Evolutionary conservation across 2,888 invertebrate species (phyloP), one percentile per base, ranked within the genome.

Genomic region (Serripes groenlandicus): DNA sequence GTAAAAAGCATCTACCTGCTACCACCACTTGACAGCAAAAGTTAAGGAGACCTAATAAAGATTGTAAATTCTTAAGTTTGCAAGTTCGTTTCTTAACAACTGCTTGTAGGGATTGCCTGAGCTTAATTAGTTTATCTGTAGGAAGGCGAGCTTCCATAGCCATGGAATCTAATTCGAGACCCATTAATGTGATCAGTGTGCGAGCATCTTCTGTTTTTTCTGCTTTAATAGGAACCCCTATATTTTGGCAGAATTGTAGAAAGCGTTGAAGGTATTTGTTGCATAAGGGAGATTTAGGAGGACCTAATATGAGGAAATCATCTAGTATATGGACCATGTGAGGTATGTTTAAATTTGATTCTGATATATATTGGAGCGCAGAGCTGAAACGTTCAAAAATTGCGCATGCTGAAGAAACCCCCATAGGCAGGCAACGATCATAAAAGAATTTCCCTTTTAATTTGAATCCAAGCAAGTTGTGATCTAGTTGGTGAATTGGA

Each of bases 321-420:
- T 82, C 85, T 28, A 82, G 28, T 18, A 85, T 76, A 37, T 82
- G 81, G 7, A 78, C 75, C 18, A 79, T 72, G 15, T 69, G 30
- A 0, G 15, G 5, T 3, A 72, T 73, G 23, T 62, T 15, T 1
- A 78, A 35, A 28, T 66, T 34, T 3, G 54, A 42, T n/a, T 56
- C 1, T 15, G 76, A 54, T 7, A 75, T 52, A 73, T 73, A 74
- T 37, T 85, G 64, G 1, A 84, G 37, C 0, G 72, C 66, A 1
- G 75, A 42, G 58, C 81, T 81, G 49, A 87, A 78, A 3, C 15
- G 28, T 34, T 87, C 76, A 74, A 87, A 87, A 11, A 84, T 76
- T 0, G 62, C 58, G 60, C 87, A 84, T 7, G 79, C 79, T 18
- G 49, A 62, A 21, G 75, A 34, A 30, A 73, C 60, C 4, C 87